phyloP scores from a whole-genome alignment of 2,888 invertebrate species.

The Ganaspis brasiliensis region DNA sequence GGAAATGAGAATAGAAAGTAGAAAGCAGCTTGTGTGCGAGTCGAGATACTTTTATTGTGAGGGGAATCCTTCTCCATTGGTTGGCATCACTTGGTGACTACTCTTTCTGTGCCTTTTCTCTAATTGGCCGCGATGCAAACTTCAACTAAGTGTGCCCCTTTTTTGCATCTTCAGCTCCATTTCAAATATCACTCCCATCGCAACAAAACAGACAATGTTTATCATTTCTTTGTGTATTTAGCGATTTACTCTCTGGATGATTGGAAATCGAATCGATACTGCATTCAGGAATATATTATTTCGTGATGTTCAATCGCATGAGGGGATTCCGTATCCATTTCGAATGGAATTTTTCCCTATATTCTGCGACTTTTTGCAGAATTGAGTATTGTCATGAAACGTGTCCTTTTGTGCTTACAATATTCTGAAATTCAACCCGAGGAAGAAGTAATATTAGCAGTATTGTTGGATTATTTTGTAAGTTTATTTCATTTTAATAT shows the following conservation, averaged over 20 bases:
- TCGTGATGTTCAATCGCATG: conserved; percentile 15
- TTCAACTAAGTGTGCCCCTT: conserved; percentile 18
- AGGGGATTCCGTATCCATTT: conserved; percentile 8
- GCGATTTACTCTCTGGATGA: not conserved
- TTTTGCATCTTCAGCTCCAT: not conserved
- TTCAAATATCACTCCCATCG: not conserved
- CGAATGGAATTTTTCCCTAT: conserved; percentile 3
- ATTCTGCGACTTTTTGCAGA: not conserved
- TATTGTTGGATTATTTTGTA: too few species aligned
- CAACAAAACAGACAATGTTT: not conserved
- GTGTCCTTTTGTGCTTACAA: not conserved
- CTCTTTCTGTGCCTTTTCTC: not conserved
- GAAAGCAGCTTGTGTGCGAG: conserved; percentile 16
- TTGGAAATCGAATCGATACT: conserved; percentile 19
- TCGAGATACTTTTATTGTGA: conserved; percentile 21
- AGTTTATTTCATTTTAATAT: too few species aligned
- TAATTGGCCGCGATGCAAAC: conserved; percentile 1
- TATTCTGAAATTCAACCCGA: too few species aligned
- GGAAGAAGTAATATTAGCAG: too few species aligned
- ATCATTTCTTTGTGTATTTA: conserved; percentile 28
- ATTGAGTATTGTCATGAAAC: not conserved
- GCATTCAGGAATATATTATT: conserved; percentile 13
- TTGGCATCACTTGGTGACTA: not conserved
- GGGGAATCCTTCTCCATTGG: conserved; percentile 3
- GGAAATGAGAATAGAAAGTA: conserved; percentile 12